Base-by-base conservation (phyloP, 2,113 vertebrate species). In the Colinus virginianus region DNA sequence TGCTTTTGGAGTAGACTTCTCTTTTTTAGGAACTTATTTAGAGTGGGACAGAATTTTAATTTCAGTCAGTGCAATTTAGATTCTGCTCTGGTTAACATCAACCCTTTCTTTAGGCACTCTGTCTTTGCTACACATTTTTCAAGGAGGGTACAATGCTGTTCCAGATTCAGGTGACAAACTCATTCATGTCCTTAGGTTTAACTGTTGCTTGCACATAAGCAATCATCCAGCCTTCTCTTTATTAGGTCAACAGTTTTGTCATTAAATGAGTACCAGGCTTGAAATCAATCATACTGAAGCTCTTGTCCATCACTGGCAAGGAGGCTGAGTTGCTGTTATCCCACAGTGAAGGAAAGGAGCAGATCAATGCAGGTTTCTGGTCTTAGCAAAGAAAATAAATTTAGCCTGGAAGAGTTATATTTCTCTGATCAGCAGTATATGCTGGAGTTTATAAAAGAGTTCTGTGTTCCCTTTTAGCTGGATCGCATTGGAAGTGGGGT, bases 401-500 rank as follows among this genome's bases (percentile, higher is more conserved):
- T 92, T 78, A 87, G 15, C 14, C 23, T 79, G 34, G 55, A 70
- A 87, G 91, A 67, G 67, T 82, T 77, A 28, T 72, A 70, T 74
- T 87, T 38, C n/a, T 87, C 90, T 94, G 70, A 90, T 82, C 1
- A 4, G 8, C 91, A 82, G 49, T 78, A 56, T 85, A 63, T 85
- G 84, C 76, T 90, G 42, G 16, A 77, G 40, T 92, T 92, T 66
- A 32, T 76, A 87, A 87, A 58, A 79, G 63, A 71, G n/a, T 93
- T 95, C 85, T 96, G 55, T 93, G 59, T 58, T 93, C 38, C 36
- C 18, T 92, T 51, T 84, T 93, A 83, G 74, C 66, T 90, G 48
- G 90, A 78, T 88, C 78, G 74, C 70, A 84, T 46, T 77, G 92
- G 70, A 90, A 93, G 58, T 76, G 32, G 48, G n/a, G 76, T 92